phyloP scores from a whole-genome alignment of 2,797 vertebrate genomes.

The Hyperoplus lanceolatus region DNA sequence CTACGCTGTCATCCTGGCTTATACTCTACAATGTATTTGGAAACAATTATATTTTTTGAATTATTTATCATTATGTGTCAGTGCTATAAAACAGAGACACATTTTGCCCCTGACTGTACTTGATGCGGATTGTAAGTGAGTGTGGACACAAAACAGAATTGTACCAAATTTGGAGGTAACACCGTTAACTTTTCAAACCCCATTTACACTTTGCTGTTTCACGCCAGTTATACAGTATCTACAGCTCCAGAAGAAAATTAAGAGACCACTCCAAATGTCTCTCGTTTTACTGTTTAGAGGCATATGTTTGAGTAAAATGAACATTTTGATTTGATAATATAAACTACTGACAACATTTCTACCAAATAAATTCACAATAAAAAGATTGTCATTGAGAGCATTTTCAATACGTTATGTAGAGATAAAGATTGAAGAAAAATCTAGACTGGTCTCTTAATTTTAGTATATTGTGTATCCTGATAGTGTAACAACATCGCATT shows the following conservation, averaged over 20 bases:
- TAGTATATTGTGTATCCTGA: no score
- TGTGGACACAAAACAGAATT: conserved; percentile 10
- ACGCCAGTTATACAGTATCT: not conserved
- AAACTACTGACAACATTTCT: no score
- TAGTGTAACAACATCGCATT: not conserved
- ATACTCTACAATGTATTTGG: not conserved
- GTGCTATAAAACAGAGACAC: conserved; percentile 5
- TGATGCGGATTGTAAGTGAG: conserved; percentile 10
- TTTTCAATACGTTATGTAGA: no score
- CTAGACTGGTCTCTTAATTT: no score
- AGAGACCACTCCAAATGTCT: no score
- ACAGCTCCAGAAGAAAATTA: no score
- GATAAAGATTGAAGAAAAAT: no score
- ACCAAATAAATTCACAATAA: no score
- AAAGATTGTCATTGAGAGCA: no score
- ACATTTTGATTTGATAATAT: no score
- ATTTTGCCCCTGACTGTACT: not conserved
- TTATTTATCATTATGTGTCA: not conserved
- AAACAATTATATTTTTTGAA: not conserved
- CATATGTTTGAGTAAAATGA: no score
- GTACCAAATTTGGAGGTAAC: conserved; percentile 16
- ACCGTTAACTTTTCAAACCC: not conserved
- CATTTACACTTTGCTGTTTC: conserved; percentile 29
- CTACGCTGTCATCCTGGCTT: not conserved
- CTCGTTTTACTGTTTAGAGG: no score